Evolutionary conservation across 2,888 invertebrate species (phyloP).

Genomic region (Smittia aterrima): DNA sequence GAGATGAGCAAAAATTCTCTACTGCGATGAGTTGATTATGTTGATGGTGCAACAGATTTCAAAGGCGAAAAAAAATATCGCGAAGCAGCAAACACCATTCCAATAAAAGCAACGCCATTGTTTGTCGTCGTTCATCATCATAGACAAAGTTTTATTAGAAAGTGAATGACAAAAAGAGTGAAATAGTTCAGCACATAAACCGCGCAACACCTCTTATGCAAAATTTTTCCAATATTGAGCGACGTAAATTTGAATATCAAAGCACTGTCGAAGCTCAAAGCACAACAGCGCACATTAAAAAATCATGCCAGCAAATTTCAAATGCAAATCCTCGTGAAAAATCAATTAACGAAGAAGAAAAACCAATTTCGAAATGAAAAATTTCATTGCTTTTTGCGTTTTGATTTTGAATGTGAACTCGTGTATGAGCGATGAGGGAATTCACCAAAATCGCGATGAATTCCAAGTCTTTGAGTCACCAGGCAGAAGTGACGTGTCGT

Average conservation of each 20-base stretch:
- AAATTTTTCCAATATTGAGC: not conserved
- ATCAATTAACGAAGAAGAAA: not conserved
- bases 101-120: too few relatives aligned
- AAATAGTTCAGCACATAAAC: too few relatives aligned
- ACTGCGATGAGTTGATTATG: too few relatives aligned
- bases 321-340: not conserved
- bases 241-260: not conserved
- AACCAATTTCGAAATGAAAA: not conserved
- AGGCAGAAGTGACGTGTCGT: not conserved
- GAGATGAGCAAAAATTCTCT: too few relatives aligned
- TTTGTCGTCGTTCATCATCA: too few relatives aligned
- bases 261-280: not conserved
- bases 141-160: too few relatives aligned
- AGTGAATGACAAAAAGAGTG: not conserved
- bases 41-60: not conserved
- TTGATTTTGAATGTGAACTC: not conserved
- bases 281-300: not conserved
- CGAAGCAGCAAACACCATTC: not conserved
- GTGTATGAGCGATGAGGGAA: not conserved
- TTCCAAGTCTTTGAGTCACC: conserved; percentile 2
- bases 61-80: not conserved
- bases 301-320: not conserved
- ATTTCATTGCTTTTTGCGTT: not conserved
- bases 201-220: conserved; percentile 1
- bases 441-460: not conserved